Conservation (phyloP, 2,888 invertebrate species). For the Neocrepidodera transversa region DNA sequence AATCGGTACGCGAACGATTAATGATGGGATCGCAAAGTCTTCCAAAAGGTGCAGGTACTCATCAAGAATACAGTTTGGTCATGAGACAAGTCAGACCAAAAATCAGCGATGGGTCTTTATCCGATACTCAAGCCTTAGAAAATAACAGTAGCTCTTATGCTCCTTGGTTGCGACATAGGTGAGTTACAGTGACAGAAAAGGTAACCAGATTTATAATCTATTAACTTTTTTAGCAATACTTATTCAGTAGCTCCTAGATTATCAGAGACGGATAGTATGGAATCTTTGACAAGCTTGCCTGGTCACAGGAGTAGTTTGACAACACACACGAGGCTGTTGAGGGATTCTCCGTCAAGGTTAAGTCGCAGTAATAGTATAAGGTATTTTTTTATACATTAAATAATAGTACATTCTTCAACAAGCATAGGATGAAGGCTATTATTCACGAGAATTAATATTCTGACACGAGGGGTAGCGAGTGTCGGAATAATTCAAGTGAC, state of each 20-base stretch:
- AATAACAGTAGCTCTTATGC: slow-evolving; percentile 80
- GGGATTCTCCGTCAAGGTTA: slow-evolving; percentile 76
- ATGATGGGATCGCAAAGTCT: slow-evolving; percentile 86
- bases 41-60: slow-evolving; percentile 68
- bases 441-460: no score
- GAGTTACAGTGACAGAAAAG: slow-evolving; percentile 33
- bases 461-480: no score
- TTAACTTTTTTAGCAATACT: slow-evolving; percentile 66
- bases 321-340: slow-evolving; percentile 73
- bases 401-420: no score
- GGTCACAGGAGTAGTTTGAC: slow-evolving; percentile 73
- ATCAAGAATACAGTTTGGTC: slow-evolving; percentile 59
- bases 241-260: slow-evolving; percentile 76
- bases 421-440: no score
- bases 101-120: slow-evolving; percentile 79
- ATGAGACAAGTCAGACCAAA: slow-evolving; percentile 58
- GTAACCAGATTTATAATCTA: background rate
- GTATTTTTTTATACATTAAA: slow-evolving; percentile 64
- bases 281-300: slow-evolving; percentile 70
- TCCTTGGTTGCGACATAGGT: slow-evolving; percentile 87
- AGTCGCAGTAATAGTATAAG: slow-evolving; percentile 93
- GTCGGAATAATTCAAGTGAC: no score
- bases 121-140: slow-evolving; percentile 85
- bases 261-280: slow-evolving; percentile 91
- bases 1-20: slow-evolving; percentile 83